phyloP scores from a whole-genome alignment of 1,140 invertebrate genomes.

The Anthonomus grandis region DNA sequence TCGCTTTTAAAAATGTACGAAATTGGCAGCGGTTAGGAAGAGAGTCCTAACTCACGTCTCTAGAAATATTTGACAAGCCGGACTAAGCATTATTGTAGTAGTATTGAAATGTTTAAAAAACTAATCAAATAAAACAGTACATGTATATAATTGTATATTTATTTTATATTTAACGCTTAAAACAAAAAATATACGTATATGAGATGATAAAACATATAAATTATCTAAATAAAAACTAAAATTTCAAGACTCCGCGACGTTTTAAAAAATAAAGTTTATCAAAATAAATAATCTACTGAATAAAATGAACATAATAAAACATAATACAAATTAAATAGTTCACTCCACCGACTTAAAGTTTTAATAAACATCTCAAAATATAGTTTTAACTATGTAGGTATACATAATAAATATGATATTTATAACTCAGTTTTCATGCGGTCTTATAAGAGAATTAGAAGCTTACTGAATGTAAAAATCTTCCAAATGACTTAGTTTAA shows the following conservation, averaged over 20 bases:
- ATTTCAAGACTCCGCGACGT: constrained; percentile 7
- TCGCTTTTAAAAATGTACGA: no score
- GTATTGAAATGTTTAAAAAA: neutral
- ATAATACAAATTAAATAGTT: constrained; percentile 12
- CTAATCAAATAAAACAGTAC: neutral
- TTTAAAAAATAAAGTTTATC: constrained; percentile 17
- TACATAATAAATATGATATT: constrained; percentile 14
- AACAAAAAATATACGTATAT: neutral
- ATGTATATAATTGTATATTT: constrained; percentile 1
- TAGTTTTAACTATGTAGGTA: constrained; percentile 9
- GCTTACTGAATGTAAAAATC: constrained; percentile 19
- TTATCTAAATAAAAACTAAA: constrained; percentile 13
- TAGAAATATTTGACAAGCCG: neutral
- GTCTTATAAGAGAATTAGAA: constrained; percentile 14
- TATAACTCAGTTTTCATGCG: constrained; percentile 1
- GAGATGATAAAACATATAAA: constrained; percentile 13
- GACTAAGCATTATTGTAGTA: neutral
- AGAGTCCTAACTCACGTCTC: neutral
- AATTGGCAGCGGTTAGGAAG: no score
- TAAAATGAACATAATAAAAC: constrained; percentile 9
- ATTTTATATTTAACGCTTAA: constrained; percentile 6
- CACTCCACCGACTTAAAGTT: constrained; percentile 14
- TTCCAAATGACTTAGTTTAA: constrained; percentile 18
- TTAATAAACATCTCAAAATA: constrained; percentile 8
- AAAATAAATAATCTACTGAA: constrained; percentile 17